Evolutionary conservation across 2,797 vertebrate species (phyloP).

Genomic region (Balearica regulorum): DNA sequence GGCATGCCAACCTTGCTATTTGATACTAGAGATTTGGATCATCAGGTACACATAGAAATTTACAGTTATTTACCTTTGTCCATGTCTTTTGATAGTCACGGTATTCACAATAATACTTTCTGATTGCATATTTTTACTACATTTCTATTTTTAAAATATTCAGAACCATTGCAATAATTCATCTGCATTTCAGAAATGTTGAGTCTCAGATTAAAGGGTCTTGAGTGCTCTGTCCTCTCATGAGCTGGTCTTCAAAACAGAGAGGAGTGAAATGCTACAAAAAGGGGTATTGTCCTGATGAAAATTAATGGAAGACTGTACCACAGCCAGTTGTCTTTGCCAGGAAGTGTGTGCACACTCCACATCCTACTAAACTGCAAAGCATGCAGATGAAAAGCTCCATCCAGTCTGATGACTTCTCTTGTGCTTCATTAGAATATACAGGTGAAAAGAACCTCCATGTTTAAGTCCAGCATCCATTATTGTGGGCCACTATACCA

Average conservation of each 20-base stretch:
- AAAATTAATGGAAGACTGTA: not conserved
- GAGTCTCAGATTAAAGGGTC: not conserved
- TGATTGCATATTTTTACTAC: not conserved
- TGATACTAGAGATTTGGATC: not conserved
- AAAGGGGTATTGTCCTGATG: not conserved
- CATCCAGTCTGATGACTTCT: not conserved
- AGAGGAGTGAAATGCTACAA: not conserved
- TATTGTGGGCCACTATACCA: not conserved
- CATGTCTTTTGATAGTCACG: not conserved
- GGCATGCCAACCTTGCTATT: not conserved
- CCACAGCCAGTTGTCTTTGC: not conserved
- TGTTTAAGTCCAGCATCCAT: not conserved
- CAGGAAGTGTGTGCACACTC: not conserved
- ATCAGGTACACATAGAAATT: not conserved
- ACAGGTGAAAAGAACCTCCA: not conserved
- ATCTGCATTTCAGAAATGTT: not conserved
- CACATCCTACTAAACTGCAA: not conserved
- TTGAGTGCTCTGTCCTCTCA: not conserved
- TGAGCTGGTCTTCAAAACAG: not conserved
- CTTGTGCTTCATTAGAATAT: not conserved
- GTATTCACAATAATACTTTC: not conserved
- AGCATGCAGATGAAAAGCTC: not conserved
- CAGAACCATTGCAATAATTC: not conserved
- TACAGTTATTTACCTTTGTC: not conserved
- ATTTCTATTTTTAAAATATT: not conserved